Evolutionary conservation across 2,888 invertebrate genomes (phyloP), one percentile per base, ranked within the genome.

Genomic region (Apotomis betuletana): DNA sequence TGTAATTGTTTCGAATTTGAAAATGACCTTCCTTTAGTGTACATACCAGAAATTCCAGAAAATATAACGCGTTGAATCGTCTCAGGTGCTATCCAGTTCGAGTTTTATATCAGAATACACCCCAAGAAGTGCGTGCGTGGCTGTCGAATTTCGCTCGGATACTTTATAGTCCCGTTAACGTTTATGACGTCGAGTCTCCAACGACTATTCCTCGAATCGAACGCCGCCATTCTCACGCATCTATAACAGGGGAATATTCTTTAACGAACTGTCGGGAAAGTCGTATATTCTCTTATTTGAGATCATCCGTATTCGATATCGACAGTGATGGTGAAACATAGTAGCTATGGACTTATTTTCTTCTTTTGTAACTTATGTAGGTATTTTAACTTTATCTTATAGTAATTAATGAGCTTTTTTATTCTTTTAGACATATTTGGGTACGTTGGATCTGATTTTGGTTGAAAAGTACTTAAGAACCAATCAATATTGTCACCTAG

Each of bases 161-260:
- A 81, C 81, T 84, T 81, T 79, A 82, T 75, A 77, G 76, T 70
- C 76, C 71, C 75, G 77, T 79, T 79, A 79, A 80, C 79, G 77
- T 78, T 81, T 78, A 79, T 82, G 75, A 78, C 77, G 76, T 77
- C 73, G 75, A 77, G 73, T 74, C 76, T 71, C 61, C 64, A 57
- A 76, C 79, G 79, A 81, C 77, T 79, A 76, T 77, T 76, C 60
- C 78, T 75, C 77, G 78, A 81, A 82, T 79, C 79, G 78, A 79
- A 81, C 67, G 52, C 62, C 62, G 67, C 65, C 67, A 79, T 78
- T 81, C 77, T 74, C 78, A 83, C 76, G 76, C 75, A 78, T 81
- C 78, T 75, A 81, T 76, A 78, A 70, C 76, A 69, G 77, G 74
- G 27, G 79, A 79, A 77, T 77, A 79, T 78, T 76, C 76, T 76